A percentile compares a stretch with the other conserved stretches of the same genome.
These are phyloP conservation scores for Chloropsis hardwickii DNA, from an alignment of 2,113 vertebrate species.

Conservation along the genomic window DNA sequence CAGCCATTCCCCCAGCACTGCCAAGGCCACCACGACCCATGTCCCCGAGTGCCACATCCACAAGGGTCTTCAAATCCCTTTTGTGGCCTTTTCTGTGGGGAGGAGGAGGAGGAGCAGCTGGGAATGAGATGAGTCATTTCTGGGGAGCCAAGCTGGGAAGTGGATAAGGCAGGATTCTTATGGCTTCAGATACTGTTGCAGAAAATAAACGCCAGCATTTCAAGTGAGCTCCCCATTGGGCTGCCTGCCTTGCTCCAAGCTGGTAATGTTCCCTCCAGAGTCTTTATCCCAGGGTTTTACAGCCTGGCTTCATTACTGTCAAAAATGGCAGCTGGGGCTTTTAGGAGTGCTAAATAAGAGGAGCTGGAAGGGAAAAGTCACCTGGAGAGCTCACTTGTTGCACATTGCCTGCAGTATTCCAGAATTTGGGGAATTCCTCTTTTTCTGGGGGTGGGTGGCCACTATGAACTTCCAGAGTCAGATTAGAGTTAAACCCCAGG, in stretches of 20 bases:
- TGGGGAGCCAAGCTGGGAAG: neutral
- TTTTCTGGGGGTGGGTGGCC: neutral
- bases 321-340: neutral
- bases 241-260: neutral
- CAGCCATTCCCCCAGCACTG: neutral
- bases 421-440: neutral
- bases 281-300: neutral
- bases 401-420: neutral
- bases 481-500: neutral
- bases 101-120: conserved; percentile 2
- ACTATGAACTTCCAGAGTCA: neutral
- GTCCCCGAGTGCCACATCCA: neutral
- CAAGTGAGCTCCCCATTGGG: neutral
- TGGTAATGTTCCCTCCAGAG: neutral
- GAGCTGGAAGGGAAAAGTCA: neutral
- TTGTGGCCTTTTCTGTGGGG: neutral
- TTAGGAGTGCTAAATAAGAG: neutral
- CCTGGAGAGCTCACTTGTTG: neutral
- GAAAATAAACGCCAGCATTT: conserved; percentile 30
- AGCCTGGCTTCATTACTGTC: neutral
- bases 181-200: neutral
- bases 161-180: neutral
- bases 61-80: neutral
- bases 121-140: conserved; percentile 22
- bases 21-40: neutral